Evolutionary conservation across 2,113 vertebrate genomes (phyloP), one percentile per base, ranked within the genome.

Genomic region (Neotoma lepida): DNA sequence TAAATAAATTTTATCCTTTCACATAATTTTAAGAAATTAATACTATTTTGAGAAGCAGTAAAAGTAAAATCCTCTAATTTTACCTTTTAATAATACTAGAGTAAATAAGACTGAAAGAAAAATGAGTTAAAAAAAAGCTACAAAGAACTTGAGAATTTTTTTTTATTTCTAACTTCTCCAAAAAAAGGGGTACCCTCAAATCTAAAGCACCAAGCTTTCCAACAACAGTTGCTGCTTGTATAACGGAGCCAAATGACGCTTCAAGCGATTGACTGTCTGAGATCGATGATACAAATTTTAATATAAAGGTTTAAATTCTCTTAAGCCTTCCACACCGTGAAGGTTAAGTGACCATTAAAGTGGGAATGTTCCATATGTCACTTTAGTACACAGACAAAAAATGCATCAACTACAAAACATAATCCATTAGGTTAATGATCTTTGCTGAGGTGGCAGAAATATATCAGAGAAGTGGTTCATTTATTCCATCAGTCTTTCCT

Each of bases 391-490:
- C 39, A 96, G 74, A 93, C 28, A 93, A 88, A 78, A 89, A 86
- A 85, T 26, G 63, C 76, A 74, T 94, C 81, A 74, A 90, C 88
- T 88, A 94, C 95, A 95, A 97, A 96, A 93, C 54, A 93, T 88
- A 97, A 94, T 95, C 95, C 95, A 96, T 97, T 97, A 97, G 81
- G 71, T 95, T 96, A 97, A 97, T 96, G 89, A 95, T 95, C 87
- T 96, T 88, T 86, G 90, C 90, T 95, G 88, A 95, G n/a, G 88
- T 93, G 88, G 91, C 93, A 93, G 81, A 96, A 94, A 95, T 88
- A 44, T 94, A 96, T 95, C 64, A 94, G 44, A 30, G 8, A 93
- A 63, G 77, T 93, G 71, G 96, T 92, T 88, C 86, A 94, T 91
- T 91, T 91, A 96, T 92, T 77, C 85, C 33, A 2, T 95, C 91